These are phyloP conservation scores for Eulemur coronatus DNA, from an alignment of 2,797 vertebrate species.

Conservation along the genomic window DNA sequence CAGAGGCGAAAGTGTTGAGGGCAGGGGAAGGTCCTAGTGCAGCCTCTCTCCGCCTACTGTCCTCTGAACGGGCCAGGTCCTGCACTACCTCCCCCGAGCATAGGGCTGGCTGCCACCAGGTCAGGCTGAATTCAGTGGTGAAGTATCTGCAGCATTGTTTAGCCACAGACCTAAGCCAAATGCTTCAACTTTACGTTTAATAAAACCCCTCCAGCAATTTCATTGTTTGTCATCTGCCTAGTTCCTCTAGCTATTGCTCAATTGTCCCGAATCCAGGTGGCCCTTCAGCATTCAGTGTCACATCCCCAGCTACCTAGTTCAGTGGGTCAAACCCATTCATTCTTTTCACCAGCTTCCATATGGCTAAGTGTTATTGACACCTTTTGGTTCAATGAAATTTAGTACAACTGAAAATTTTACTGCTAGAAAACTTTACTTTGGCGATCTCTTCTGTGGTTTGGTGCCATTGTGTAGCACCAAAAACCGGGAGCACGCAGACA, in stretches of 20 bases:
- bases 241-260: not conserved
- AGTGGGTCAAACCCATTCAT: not conserved
- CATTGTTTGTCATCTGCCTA: not conserved
- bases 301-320: not conserved
- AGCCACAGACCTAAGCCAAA: not conserved
- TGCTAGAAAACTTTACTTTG: not conserved
- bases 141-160: not conserved
- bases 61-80: not conserved
- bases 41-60: not conserved
- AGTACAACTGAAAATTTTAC: not conserved
- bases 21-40: not conserved
- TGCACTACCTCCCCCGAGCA: rapidly evolving
- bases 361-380: not conserved
- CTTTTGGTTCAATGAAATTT: not conserved
- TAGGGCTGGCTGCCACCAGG: not conserved
- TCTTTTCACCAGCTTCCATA: not conserved
- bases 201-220: not conserved
- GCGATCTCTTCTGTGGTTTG: not conserved
- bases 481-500: not conserved
- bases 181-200: not conserved
- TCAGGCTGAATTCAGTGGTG: not conserved
- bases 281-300: not conserved
- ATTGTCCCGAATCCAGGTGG: not conserved
- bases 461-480: not conserved
- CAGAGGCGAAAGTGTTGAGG: not conserved